These are phyloP conservation scores for Oreochromis spilurus DNA, from an alignment of 2,113 vertebrate genomes.

Conservation along the genomic window DNA sequence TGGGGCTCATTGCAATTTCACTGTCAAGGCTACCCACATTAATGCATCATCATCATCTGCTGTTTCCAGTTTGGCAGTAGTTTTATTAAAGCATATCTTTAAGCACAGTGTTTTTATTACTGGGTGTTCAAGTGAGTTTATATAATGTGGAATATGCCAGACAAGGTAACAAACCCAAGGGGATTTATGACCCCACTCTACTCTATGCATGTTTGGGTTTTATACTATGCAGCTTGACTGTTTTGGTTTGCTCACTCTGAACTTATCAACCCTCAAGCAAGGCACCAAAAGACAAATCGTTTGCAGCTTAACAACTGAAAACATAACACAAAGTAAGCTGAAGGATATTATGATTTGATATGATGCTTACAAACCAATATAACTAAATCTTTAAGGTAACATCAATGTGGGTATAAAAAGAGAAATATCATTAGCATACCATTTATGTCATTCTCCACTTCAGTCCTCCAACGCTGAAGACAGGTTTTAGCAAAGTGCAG, in stretches of 20 bases:
- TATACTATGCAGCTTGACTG: neutral
- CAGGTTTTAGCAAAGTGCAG: conserved; percentile 80
- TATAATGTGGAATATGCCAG: neutral
- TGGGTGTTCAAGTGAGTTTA: neutral
- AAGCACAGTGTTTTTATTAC: neutral
- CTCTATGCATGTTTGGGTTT: neutral
- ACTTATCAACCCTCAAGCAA: neutral
- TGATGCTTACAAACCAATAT: neutral
- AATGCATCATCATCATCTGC: neutral
- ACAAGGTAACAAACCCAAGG: neutral
- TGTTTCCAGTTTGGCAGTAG: neutral
- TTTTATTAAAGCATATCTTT: neutral
- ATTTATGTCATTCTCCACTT: conserved; percentile 86
- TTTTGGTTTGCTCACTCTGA: neutral
- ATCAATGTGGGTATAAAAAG: neutral
- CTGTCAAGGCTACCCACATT: neutral
- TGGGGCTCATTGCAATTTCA: neutral
- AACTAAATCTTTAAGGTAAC: neutral
- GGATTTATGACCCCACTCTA: neutral
- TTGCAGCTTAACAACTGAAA: neutral
- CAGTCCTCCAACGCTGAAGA: conserved; percentile 87
- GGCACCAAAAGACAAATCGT: neutral
- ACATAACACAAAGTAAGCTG: fast-evolving
- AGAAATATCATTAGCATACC: conserved; percentile 63
- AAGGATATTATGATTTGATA: neutral